phyloP scores from a whole-genome alignment of 2,113 vertebrate genomes.

The Alexandromys fortis region DNA sequence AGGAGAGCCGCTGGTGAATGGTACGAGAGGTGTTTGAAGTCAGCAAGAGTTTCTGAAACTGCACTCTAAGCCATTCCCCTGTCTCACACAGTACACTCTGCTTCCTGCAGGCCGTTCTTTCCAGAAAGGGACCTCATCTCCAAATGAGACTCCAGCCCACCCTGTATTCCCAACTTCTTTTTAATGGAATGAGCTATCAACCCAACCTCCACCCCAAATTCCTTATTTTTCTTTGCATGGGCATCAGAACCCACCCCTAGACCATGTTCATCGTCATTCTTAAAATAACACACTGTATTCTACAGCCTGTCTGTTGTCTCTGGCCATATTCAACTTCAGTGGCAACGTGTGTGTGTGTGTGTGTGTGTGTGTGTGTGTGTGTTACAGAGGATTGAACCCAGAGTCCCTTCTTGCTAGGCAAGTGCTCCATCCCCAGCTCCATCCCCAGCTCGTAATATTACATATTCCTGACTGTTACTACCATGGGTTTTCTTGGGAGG shows the following conservation, averaged over 20 bases:
- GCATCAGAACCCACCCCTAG: background rate
- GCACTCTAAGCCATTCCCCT: background rate
- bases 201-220: background rate
- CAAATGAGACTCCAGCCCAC: background rate
- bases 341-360: background rate
- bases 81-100: rapidly evolving
- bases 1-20: background rate
- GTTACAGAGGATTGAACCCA: background rate
- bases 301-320: background rate
- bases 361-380: too few species aligned
- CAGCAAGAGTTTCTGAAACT: background rate
- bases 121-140: background rate
- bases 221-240: background rate
- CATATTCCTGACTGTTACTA: background rate
- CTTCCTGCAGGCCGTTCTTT: background rate
- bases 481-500: background rate
- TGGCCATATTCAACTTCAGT: background rate
- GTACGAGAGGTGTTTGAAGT: background rate
- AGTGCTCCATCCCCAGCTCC: background rate
- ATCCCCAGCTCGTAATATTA: background rate
- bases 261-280: background rate
- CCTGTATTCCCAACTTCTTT: background rate
- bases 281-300: background rate
- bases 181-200: background rate
- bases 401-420: background rate